These are phyloP conservation scores for Condylostylus longicornis DNA, from an alignment of 1,140 invertebrate species.

Conservation along the genomic window DNA sequence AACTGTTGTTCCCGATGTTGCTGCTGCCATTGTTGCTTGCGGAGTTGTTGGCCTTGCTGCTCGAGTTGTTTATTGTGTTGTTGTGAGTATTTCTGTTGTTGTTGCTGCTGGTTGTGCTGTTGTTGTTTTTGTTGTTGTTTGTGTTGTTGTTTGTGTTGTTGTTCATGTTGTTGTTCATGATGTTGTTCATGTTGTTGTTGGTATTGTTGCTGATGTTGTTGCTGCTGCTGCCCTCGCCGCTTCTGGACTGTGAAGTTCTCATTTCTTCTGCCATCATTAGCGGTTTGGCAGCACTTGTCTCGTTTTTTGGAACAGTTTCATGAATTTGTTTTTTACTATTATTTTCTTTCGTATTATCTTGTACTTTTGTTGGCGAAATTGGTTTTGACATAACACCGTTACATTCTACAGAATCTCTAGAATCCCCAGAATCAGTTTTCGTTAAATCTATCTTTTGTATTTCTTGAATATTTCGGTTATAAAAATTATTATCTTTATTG, in stretches of 20 bases:
- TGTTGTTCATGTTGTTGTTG: not conserved
- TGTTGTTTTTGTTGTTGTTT: conserved; percentile 1
- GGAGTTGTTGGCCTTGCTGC: not conserved
- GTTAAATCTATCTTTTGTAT: too few species aligned
- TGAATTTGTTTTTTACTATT: too few species aligned
- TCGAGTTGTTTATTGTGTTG: not conserved
- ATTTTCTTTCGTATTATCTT: too few species aligned
- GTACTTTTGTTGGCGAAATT: too few species aligned
- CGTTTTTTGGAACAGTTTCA: too few species aligned
- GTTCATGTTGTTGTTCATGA: not conserved
- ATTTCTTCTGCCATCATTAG: not conserved
- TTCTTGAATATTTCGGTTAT: too few species aligned
- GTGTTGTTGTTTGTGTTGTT: not conserved
- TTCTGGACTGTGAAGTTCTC: conserved; percentile 1
- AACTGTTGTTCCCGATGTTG: conserved; percentile 1
- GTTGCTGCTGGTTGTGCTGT: not conserved
- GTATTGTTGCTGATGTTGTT: not conserved
- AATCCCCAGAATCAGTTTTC: too few species aligned
- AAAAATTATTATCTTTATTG: too few species aligned
- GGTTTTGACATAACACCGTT: too few species aligned
- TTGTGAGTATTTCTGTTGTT: not conserved
- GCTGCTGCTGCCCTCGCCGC: conserved; percentile 1
- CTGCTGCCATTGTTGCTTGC: not conserved
- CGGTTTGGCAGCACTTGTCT: too few species aligned
- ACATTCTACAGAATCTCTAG: too few species aligned